phyloP scores from a whole-genome alignment of 2,113 vertebrate genomes.

The Orthonyx spaldingii region DNA sequence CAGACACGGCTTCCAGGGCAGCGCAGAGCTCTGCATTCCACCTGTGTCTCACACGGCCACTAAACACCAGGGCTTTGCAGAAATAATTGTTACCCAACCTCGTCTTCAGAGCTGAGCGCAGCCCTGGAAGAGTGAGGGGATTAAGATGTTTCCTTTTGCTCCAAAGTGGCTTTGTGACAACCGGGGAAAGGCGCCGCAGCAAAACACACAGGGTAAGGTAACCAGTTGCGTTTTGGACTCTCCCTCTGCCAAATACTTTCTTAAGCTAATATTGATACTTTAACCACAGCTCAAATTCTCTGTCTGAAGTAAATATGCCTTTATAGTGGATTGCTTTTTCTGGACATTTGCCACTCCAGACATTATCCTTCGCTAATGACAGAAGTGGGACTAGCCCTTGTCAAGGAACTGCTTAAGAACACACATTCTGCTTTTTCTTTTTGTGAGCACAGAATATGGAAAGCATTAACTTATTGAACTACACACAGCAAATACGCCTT shows the following conservation, averaged over 20 bases:
- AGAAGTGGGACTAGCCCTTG: slow-evolving; percentile 43
- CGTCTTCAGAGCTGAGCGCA: background rate
- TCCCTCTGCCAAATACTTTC: slow-evolving; percentile 66
- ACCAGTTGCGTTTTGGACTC: background rate
- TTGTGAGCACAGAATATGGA: background rate
- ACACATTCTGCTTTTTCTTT: background rate
- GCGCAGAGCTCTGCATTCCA: background rate
- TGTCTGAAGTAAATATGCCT: slow-evolving; percentile 59
- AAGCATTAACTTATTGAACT: slow-evolving; percentile 8
- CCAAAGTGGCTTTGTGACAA: background rate
- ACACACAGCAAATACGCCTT: background rate
- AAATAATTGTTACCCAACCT: background rate
- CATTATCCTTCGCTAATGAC: slow-evolving; percentile 1
- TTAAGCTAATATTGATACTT: slow-evolving; percentile 72
- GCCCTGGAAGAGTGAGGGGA: background rate
- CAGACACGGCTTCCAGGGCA: background rate
- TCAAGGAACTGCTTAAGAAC: slow-evolving; percentile 8
- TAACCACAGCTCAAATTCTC: slow-evolving; percentile 64
- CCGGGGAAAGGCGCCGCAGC: background rate
- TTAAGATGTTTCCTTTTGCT: background rate
- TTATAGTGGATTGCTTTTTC: slow-evolving; percentile 30
- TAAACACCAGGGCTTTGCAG: background rate
- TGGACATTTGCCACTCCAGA: slow-evolving; percentile 53
- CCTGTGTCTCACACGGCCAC: rapidly evolving
- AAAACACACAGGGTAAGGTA: background rate